Evolutionary conservation across 2,888 invertebrate species (phyloP), one percentile per base, ranked within the genome.

Genomic region (Drosophila ochracea): DNA sequence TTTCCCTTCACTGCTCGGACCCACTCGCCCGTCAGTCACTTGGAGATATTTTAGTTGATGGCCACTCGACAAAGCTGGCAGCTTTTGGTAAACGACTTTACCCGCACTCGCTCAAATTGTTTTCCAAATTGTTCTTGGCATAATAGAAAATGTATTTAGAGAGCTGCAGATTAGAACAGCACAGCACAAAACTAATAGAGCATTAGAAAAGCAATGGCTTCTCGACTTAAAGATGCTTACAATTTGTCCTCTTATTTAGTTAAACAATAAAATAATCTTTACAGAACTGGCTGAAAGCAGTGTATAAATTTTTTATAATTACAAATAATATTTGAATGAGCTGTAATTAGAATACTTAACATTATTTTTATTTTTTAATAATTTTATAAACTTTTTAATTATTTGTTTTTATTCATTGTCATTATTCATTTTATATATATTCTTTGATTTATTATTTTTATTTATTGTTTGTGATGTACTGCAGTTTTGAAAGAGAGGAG

Each of bases 61-160:
- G 66, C 66, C 60, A 41, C 67, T 73, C 59, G 62, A 57, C 73
- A 65, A 54, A 39, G 69, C 64, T 54, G 74, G 47, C 60, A 41
- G 78, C 78, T 78, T 74, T 68, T 54, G 62, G 37, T 54, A 70
- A 78, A 68, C 71, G 55, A 67, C 71, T 65, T 47, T 47, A 9
- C 47, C 47, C 37, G 57, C 68, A 68, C 52, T 76, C 35, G 35
- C 62, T 33, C 53, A 82, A 78, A 85, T 84, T 84, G 78, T 83
- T 82, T 84, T 71, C 68, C 62, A 75, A 80, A 81, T 83, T 83
- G 78, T 78, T 80, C 65, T 65, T 30, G 74, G 55, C 80, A 67
- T 82, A 73, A 78, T 78, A 76, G 76, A 84, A 84, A 82, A 71
- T 67, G 73, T 71, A 80, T 73, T 81, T 83, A 63, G 59, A 54